Evolutionary conservation across 2,113 vertebrate species (phyloP).

Genomic region (Conger conger): DNA sequence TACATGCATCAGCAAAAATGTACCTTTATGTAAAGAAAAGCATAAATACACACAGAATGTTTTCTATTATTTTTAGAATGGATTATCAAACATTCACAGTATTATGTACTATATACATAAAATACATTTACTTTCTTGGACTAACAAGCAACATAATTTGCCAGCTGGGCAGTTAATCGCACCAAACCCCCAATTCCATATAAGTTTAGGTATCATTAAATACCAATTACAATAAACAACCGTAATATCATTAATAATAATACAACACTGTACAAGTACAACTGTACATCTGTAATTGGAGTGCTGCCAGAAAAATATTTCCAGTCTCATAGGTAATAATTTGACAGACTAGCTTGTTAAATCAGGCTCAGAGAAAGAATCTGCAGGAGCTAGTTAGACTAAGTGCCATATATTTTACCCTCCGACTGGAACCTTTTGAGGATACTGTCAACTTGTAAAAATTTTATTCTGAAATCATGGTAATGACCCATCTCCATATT

Average conservation of each 20-base stretch:
- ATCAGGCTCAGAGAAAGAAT: background rate
- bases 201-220: background rate
- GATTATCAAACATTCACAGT: background rate
- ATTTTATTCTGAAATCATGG: background rate
- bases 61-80: background rate
- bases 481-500: background rate
- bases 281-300: slow-evolving; percentile 6
- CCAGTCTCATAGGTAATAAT: background rate
- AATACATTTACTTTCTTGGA: background rate
- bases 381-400: background rate
- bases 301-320: background rate
- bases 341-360: slow-evolving; percentile 16
- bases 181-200: background rate
- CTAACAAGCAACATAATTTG: background rate
- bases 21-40: too few relatives aligned
- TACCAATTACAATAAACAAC: background rate
- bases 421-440: background rate
- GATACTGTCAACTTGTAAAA: slow-evolving; percentile 8
- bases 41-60: too few relatives aligned
- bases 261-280: background rate
- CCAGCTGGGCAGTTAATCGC: background rate
- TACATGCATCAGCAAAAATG: too few relatives aligned
- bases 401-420: slow-evolving; percentile 6
- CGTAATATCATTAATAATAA: slow-evolving; percentile 17
- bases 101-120: background rate